A percentile compares a stretch with the other conserved stretches of the same genome.
phyloP scores from a whole-genome alignment of 2,888 invertebrate species.

The Leptura quadrifasciata region DNA sequence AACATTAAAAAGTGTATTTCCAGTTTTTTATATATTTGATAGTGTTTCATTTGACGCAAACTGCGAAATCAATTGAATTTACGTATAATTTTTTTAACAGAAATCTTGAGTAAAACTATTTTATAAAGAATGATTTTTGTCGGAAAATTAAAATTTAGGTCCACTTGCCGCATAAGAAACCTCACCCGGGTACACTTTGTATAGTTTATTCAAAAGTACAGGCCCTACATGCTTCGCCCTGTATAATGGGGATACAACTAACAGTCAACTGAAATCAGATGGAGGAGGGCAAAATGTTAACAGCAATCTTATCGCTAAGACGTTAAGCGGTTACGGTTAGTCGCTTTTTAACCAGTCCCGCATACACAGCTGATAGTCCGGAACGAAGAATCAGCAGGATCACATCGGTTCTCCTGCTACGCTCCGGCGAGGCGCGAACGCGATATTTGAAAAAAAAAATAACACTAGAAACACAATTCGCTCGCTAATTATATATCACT shows the following conservation, averaged over 20 bases:
- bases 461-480: neutral
- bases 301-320: constrained; percentile 36
- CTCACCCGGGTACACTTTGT: too few species aligned
- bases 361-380: constrained; percentile 9
- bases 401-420: neutral
- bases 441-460: constrained; percentile 5
- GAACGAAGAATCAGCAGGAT: constrained; percentile 1
- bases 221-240: too few species aligned
- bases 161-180: too few species aligned
- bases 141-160: too few species aligned
- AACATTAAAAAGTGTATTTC: too few species aligned
- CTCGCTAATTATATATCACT: neutral
- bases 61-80: too few species aligned
- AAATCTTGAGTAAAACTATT: too few species aligned
- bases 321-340: constrained; percentile 10
- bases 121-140: too few species aligned
- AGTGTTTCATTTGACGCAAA: too few species aligned
- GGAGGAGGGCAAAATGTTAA: constrained; percentile 40
- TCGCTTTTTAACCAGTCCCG: constrained; percentile 23
- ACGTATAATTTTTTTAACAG: too few species aligned
- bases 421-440: constrained; percentile 1
- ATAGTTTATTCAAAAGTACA: too few species aligned
- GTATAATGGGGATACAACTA: neutral
- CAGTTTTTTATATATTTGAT: too few species aligned
- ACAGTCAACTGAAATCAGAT: constrained; percentile 7